Base-by-base conservation (phyloP, 2,888 invertebrate genomes). In the Meganola albula region DNA sequence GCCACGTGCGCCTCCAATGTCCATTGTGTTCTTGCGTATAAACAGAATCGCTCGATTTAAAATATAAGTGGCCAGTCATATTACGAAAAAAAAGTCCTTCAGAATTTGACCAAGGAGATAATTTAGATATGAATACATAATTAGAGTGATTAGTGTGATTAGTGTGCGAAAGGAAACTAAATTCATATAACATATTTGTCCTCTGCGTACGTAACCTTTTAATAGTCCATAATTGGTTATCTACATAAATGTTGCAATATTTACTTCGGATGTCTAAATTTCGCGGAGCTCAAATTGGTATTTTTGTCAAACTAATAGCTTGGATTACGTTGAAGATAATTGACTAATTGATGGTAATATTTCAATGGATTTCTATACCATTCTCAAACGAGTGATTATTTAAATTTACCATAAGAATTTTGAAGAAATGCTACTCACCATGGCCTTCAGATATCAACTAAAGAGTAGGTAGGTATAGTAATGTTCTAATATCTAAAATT, bases 1-100 rank as follows among this genome's bases (percentile, higher is more conserved):
- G 65, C 69, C 68, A 71, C 76, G 76, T 74, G 78, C 72, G 62
- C 51, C 44, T 41, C 44, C 44, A 47, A 52, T 47, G 34, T 10
- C 52, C 53, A 63, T 66, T 66, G 63, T 63, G 44, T 54, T n/a
- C n/a, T n/a, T 48, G 30, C 41, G 53, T 55, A 53, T 53, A 53
- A 51, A 53, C 45, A 39, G 27, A 52, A 48, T 49, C 43, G 52
- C 38, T 50, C 45, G 43, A 56, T 50, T 43, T 49, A 46, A 50
- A 58, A 39, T 40, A 39, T 44, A 3, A 3, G 8, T 20, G 20
- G 3, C 20, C 8, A n/a, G n/a, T 20, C 8, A n/a, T 7, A 4
- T 16, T 16, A 16, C 6, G 6, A 5, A 6, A 16, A 5, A 4
- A 6, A 16, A 5, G 16, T 16, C 4, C 6, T 16, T 5, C 6